phyloP scores from a whole-genome alignment of 2,888 invertebrate species.

The Odontomyia ornata region DNA sequence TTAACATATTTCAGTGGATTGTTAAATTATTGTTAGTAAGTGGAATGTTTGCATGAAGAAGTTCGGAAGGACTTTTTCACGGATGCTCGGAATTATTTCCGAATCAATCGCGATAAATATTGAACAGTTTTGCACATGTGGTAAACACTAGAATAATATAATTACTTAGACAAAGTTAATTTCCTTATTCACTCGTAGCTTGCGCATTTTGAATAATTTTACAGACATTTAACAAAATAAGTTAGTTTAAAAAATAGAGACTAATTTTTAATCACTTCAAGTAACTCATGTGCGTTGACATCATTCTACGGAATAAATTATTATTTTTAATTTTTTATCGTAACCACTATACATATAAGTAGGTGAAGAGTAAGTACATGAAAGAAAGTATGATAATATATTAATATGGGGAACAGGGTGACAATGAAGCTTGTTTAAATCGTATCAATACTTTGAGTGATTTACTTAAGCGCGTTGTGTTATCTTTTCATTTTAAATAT shows the following conservation, averaged over 20 bases:
- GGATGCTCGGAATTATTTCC: too few relatives aligned
- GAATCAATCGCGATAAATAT: neutral
- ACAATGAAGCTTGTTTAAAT: slow-evolving; percentile 31
- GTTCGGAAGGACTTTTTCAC: too few relatives aligned
- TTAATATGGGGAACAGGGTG: slow-evolving; percentile 28
- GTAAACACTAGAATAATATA: slow-evolving; percentile 20
- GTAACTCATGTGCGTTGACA: slow-evolving; percentile 43
- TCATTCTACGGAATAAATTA: slow-evolving; percentile 42
- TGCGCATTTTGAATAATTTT: slow-evolving; percentile 14
- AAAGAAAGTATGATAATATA: slow-evolving; percentile 21
- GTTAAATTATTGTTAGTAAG: neutral
- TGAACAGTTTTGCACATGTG: slow-evolving; percentile 17
- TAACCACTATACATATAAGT: slow-evolving; percentile 17
- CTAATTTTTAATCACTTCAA: slow-evolving; percentile 42
- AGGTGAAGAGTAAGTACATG: slow-evolving; percentile 1
- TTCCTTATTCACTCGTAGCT: neutral
- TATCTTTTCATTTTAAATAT: slow-evolving; percentile 15
- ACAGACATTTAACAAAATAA: slow-evolving; percentile 43
- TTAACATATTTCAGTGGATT: slow-evolving; percentile 4
- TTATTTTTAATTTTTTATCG: slow-evolving; percentile 10
- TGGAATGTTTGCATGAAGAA: slow-evolving; percentile 12
- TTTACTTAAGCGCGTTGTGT: slow-evolving; percentile 37
- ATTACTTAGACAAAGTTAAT: slow-evolving; percentile 21
- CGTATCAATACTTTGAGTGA: slow-evolving; percentile 26
- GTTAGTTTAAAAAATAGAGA: slow-evolving; percentile 39